phyloP scores from a whole-genome alignment of 2,888 invertebrate genomes.

The Drymonia ruficornis region DNA sequence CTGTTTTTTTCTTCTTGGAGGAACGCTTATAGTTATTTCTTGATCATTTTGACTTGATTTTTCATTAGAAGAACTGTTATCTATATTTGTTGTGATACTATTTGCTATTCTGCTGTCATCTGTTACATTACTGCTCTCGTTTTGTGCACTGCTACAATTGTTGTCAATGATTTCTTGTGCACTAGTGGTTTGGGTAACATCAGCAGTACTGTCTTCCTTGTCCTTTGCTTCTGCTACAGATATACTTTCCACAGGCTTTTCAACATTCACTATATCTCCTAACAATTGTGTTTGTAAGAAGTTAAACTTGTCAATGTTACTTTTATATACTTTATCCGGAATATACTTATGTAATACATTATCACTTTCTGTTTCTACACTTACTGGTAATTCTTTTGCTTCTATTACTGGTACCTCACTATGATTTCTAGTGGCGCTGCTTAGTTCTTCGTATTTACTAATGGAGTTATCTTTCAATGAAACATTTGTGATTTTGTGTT shows the following conservation, averaged over 20 bases:
- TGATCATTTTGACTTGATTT: slow-evolving; percentile 45
- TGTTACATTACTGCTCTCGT: slow-evolving; percentile 65
- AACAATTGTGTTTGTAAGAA: slow-evolving; percentile 75
- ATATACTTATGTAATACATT: slow-evolving; percentile 37
- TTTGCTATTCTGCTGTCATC: slow-evolving; percentile 73
- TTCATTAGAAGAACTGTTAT: slow-evolving; percentile 31
- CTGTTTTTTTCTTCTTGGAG: slow-evolving; percentile 74
- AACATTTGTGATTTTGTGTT: slow-evolving; percentile 65
- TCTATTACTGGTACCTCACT: slow-evolving; percentile 37
- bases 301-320: slow-evolving; percentile 69
- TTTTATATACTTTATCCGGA: slow-evolving; percentile 70
- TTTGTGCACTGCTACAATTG: slow-evolving; percentile 31
- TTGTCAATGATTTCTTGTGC: slow-evolving; percentile 32
- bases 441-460: slow-evolving; percentile 58
- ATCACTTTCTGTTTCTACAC: slow-evolving; percentile 28
- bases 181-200: slow-evolving; percentile 24
- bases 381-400: slow-evolving; percentile 34
- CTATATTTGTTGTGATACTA: slow-evolving; percentile 31
- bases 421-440: slow-evolving; percentile 42
- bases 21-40: slow-evolving; percentile 68
- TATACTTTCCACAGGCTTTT: slow-evolving; percentile 43
- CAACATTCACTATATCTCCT: slow-evolving; percentile 47
- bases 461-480: slow-evolving; percentile 64
- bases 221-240: slow-evolving; percentile 39
- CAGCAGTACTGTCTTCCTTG: slow-evolving; percentile 44